Evolutionary conservation across 2,797 vertebrate species (phyloP), one percentile per base, ranked within the genome.

Genomic region (Fratercula arctica): DNA sequence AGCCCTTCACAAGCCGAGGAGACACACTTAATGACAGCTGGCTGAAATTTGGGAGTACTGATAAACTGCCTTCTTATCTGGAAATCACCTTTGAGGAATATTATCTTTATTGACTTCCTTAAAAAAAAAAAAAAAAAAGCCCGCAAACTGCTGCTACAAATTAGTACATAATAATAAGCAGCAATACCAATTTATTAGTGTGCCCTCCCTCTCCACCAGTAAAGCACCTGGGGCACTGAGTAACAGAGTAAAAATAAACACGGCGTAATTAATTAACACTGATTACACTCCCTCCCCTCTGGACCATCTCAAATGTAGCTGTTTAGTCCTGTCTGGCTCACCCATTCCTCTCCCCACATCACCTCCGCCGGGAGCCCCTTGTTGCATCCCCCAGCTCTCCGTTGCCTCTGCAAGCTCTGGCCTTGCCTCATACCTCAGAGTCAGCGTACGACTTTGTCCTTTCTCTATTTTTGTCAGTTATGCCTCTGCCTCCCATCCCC

Each of bases 61-160:
- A 98, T 98, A 98, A 98, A 98, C 97, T 98, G 97, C 94, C 97
- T 97, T 97, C 96, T 98, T 97, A 98, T 98, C 97, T 97, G 93
- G 94, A 96, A 96, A 97, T 97, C 97, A 98, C 97, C 97, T 98
- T 97, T 96, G 96, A 97, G 97, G 97, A 97, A 97, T 97, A 98
- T 98, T 98, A 97, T 97, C 97, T 98, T 98, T 98, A 97, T 98
- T 98, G 96, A 97, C 98, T 97, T 98, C 96, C 90, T 94, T 72
- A 31, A 72, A 83, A 91, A 41, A 60, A 33, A 37, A 41, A 41
- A 41, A 41, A 41, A 31, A 97, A 88, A 77, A 76, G 13, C 50
- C 73, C 24, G 61, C 86, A 90, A 94, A 95, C 43, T 68, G 57
- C 94, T 93, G 77, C 91, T 96, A 92, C 95, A 97, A 95, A 96